Percentiles rank a stretch among this genome's conserved stretches.
Conservation (phyloP, 2,797 vertebrate species). For the Staurois parvus region DNA sequence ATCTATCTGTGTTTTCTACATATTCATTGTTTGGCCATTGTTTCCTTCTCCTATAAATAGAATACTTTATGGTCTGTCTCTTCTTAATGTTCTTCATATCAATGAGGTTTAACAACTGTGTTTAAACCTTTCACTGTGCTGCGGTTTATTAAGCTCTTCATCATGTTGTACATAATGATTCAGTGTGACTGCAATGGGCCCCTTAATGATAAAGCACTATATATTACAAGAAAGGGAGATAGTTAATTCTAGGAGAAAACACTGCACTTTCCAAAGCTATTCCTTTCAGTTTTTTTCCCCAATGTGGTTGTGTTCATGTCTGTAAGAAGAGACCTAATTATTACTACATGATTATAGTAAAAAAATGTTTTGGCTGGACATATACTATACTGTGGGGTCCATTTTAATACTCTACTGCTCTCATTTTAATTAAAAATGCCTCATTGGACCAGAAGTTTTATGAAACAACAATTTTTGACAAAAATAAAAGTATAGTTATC, state of each 20-base stretch:
- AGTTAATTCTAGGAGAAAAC: neutral
- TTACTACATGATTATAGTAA: no score
- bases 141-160: constrained; percentile 28
- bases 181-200: constrained; percentile 7
- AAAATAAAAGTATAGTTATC: no score
- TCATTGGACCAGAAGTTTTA: no score
- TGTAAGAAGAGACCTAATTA: no score
- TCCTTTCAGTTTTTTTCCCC: no score
- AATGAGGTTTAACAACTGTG: constrained; percentile 15
- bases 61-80: neutral
- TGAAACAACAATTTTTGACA: no score
- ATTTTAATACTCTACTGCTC: no score
- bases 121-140: neutral
- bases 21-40: neutral
- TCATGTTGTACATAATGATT: constrained; percentile 23
- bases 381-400: no score
- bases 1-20: neutral
- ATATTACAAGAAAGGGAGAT: neutral
- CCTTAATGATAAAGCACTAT: constrained; percentile 14
- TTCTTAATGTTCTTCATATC: constrained; percentile 10
- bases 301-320: no score
- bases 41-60: constrained; percentile 16
- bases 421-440: no score
- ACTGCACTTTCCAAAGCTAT: neutral
- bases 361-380: no score